These are phyloP conservation scores for Cosmopolites sordidus DNA, from an alignment of 2,888 invertebrate genomes.

Conservation along the genomic window DNA sequence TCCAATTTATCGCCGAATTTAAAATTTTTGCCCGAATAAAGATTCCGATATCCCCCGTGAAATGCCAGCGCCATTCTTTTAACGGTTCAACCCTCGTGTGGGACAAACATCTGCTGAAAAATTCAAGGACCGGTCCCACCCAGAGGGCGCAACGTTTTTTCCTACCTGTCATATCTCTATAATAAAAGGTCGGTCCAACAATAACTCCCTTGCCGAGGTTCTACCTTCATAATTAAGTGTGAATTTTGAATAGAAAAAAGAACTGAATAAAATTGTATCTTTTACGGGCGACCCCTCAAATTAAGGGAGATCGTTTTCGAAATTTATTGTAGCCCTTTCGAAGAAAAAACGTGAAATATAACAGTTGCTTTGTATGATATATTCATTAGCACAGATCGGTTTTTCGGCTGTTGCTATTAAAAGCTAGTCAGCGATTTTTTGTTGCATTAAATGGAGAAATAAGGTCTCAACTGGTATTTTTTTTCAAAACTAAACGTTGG, in stretches of 20 bases:
- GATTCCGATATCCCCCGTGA: constrained; percentile 14
- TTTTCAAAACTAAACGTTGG: too few relatives aligned
- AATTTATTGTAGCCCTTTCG: constrained; percentile 12
- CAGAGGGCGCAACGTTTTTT: constrained; percentile 20
- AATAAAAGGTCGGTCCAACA: constrained; percentile 18
- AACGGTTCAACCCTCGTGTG: constrained; percentile 11
- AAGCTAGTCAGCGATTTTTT: not conserved
- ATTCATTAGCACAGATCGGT: constrained; percentile 9
- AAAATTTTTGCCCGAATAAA: constrained; percentile 1
- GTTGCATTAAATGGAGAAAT: too few relatives aligned
- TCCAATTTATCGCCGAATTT: constrained; percentile 5
- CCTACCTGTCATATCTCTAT: constrained; percentile 25
- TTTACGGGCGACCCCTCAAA: constrained; percentile 18
- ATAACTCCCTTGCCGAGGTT: constrained; percentile 15
- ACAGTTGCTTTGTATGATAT: constrained; percentile 21
- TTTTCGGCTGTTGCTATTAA: not conserved
- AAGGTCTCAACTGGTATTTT: too few relatives aligned
- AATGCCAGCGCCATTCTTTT: constrained; percentile 19
- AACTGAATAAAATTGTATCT: constrained; percentile 14
- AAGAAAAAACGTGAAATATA: constrained; percentile 10
- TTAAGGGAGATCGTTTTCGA: constrained; percentile 11
- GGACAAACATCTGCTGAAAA: constrained; percentile 23
- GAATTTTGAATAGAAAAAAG: constrained; percentile 19
- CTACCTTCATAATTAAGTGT: constrained; percentile 23
- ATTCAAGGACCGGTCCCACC: constrained; percentile 18